Evolutionary conservation across 2,888 invertebrate species (phyloP).

Genomic region (Sialis lutaria): DNA sequence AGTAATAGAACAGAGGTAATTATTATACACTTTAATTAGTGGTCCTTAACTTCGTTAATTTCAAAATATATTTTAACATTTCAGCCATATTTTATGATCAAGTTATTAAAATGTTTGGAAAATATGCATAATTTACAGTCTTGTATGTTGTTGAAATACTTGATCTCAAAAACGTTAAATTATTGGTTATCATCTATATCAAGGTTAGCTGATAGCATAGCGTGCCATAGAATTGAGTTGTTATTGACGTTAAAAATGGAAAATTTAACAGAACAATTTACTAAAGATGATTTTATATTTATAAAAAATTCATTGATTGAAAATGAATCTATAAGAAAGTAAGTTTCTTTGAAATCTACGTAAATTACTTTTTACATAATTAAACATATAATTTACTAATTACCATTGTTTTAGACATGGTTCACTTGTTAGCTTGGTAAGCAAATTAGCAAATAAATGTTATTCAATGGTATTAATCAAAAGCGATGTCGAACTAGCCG

Average conservation of each 20-base stretch:
- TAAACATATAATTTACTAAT: background rate
- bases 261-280: constrained; percentile 42
- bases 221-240: constrained; percentile 47
- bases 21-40: no score
- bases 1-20: no score
- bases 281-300: constrained; percentile 48
- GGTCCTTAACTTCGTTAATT: no score
- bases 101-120: constrained; percentile 49
- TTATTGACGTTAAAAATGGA: constrained; percentile 43
- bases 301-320: constrained; percentile 41
- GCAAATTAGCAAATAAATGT: constrained; percentile 40
- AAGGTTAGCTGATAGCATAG: constrained; percentile 52
- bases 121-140: constrained; percentile 52
- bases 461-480: constrained; percentile 46
- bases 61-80: constrained; percentile 11
- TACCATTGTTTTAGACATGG: constrained; percentile 29
- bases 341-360: constrained; percentile 16
- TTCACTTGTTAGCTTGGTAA: constrained; percentile 38
- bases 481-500: constrained; percentile 36
- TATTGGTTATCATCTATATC: constrained; percentile 48
- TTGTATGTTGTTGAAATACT: constrained; percentile 44
- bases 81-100: constrained; percentile 50
- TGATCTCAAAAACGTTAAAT: constrained; percentile 45
- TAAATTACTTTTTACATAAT: no score
- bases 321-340: constrained; percentile 43